These are phyloP conservation scores for Brachionus rotundiformis DNA, from an alignment of 1,140 invertebrate species.

Conservation along the genomic window DNA sequence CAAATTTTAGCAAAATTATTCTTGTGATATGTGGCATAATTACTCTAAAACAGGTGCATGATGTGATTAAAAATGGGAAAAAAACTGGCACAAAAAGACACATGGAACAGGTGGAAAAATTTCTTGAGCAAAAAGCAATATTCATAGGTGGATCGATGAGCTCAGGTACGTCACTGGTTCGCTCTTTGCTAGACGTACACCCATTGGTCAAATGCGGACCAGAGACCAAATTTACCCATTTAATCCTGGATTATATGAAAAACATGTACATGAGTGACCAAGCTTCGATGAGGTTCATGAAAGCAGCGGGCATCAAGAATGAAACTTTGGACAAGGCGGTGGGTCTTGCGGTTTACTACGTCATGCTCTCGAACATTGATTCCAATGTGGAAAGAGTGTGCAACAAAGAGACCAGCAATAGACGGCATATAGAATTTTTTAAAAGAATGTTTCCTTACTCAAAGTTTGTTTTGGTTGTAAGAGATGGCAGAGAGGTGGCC, in stretches of 20 bases:
- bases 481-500: not conserved
- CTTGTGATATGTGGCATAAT: not conserved
- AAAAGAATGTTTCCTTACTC: slow-evolving; percentile 9
- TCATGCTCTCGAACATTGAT: not conserved
- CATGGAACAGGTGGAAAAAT: not conserved
- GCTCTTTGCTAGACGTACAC: slow-evolving; percentile 97
- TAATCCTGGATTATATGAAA: slow-evolving; percentile 72
- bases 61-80: not conserved
- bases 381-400: not conserved
- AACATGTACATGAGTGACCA: slow-evolving; percentile 74
- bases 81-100: not conserved
- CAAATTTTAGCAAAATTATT: not conserved
- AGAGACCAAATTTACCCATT: slow-evolving; percentile 78
- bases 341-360: slow-evolving; percentile 68
- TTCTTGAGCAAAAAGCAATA: not conserved
- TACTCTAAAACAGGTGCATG: not conserved
- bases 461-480: not conserved
- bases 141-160: slow-evolving; percentile 83
- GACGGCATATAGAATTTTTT: not conserved
- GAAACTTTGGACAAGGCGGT: slow-evolving; percentile 58
- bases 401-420: slow-evolving; percentile 14
- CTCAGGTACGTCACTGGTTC: slow-evolving; percentile 91
- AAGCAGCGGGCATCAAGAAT: slow-evolving; percentile 57
- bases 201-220: slow-evolving; percentile 93
- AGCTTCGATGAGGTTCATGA: slow-evolving; percentile 86